Base-by-base conservation (phyloP, 2,797 vertebrate genomes). In the Huso huso region DNA sequence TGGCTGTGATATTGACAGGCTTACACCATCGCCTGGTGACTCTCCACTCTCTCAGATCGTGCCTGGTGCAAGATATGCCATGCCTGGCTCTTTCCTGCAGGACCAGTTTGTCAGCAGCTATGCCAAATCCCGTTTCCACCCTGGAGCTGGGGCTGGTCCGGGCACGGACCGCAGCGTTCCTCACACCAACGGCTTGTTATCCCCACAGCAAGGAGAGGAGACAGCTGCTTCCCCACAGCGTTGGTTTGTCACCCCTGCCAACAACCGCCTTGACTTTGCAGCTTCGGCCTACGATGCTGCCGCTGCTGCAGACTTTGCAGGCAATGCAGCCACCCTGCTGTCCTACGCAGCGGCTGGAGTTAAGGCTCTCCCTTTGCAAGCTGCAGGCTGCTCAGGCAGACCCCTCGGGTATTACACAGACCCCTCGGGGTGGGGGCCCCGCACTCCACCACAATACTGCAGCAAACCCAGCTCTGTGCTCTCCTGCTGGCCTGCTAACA, bases 101-200 rank as follows among this genome's bases (percentile, higher is more conserved):
- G 96, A 99, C 89, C 95, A 99, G 90, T 98, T 99, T 87, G 96
- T 99, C 85, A 96, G 93, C 93, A 95, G 93, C 87, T 98, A 99
- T 87, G 95, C 95, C 93, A 99, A 98, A 87, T 94, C 95, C 82
- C 94, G 93, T 88, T 95, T 93, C 77, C 93, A 92, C 78, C 92
- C 93, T 80, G 93, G 93, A 88, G 91, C 92, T 81, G 93, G 93
- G 77, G 88, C 89, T 70, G 94, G 92, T 79, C 91, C 94, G 76
- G 94, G 93, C 82, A 92, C 91, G 69, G 96, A 99, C 85, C 96
- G 95, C 87, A 95, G 95, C 86, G 93, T 98, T 86, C 94, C 96
- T 75, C 96, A 98, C 88, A 93, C 94, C 88, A 96, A 95, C 86
- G 97, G 95, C 90, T 91, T 99, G 88, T 93, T 99, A 71, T 97